Percentiles rank a stretch among this genome's conserved stretches.
These are phyloP conservation scores for Gallirallus australis DNA, from an alignment of 2,797 vertebrate genomes.

Conservation along the genomic window DNA sequence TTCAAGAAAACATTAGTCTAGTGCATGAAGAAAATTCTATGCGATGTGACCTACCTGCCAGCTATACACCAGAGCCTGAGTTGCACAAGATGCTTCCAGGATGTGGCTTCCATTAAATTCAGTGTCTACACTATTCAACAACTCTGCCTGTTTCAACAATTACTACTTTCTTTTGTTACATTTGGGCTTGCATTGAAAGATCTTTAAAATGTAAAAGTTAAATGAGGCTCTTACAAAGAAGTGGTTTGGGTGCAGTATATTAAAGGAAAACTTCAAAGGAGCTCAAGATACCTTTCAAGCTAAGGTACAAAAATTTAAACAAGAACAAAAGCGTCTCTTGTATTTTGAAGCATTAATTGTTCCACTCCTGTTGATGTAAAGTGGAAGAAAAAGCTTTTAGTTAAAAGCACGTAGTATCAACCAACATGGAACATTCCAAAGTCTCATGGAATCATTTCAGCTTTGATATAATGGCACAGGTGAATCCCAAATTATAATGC, in stretches of 20 bases:
- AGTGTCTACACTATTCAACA: background rate
- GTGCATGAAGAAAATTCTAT: conserved; percentile 27
- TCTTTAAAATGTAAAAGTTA: conserved; percentile 67
- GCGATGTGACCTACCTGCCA: conserved; percentile 14
- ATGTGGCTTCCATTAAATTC: background rate
- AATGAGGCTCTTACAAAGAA: conserved; percentile 66
- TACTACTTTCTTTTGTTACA: conserved; percentile 55
- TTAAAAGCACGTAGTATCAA: conserved; percentile 76
- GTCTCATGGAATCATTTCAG: conserved; percentile 78
- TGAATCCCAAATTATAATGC: conserved; percentile 77
- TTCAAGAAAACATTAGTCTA: conserved; percentile 45
- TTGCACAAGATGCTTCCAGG: conserved; percentile 15
- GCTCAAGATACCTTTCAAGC: conserved; percentile 69
- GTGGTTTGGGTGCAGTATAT: conserved; percentile 63
- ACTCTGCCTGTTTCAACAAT: conserved; percentile 28
- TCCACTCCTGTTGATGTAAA: conserved; percentile 72
- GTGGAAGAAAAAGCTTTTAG: conserved; percentile 75
- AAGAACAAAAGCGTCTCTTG: conserved; percentile 69
- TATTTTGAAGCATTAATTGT: conserved; percentile 71
- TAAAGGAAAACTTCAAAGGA: conserved; percentile 70
- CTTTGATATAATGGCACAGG: conserved; percentile 79
- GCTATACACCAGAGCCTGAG: background rate
- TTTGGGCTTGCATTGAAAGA: conserved; percentile 50
- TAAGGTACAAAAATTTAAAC: conserved; percentile 65
- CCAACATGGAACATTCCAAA: conserved; percentile 76